phyloP scores from a whole-genome alignment of 2,113 vertebrate genomes.

The Alligator mississippiensis region DNA sequence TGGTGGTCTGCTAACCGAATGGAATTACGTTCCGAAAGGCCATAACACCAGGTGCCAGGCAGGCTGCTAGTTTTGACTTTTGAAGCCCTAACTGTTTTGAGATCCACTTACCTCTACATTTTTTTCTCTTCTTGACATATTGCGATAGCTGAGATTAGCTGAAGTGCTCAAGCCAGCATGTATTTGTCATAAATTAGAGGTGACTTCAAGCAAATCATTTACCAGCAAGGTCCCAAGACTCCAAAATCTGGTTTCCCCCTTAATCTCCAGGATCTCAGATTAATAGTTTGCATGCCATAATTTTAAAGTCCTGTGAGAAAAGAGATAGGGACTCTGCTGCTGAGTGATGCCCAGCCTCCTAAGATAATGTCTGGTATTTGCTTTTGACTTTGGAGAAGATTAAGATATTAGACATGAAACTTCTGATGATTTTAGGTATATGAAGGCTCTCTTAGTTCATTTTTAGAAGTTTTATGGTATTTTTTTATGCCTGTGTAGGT shows the following conservation, averaged over 20 bases:
- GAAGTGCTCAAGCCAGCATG: neutral
- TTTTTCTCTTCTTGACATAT: neutral
- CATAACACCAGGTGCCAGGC: neutral
- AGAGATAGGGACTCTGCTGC: neutral
- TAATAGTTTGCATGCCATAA: neutral
- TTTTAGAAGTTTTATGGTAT: neutral
- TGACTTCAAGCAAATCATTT: neutral
- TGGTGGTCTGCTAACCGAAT: neutral
- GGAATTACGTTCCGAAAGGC: neutral
- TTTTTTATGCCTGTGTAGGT: neutral
- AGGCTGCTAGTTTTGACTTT: neutral
- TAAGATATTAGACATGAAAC: constrained; percentile 22
- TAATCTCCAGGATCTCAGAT: neutral
- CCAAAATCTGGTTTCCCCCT: neutral
- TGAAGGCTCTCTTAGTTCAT: neutral
- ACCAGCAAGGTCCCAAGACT: neutral
- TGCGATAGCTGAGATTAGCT: neutral
- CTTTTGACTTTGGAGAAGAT: neutral
- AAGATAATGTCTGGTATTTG: neutral
- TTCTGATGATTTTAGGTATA: neutral
- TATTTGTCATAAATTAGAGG: neutral
- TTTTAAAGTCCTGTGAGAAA: neutral
- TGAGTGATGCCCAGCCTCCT: neutral
- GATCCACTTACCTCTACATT: neutral
- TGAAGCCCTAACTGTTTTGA: neutral